phyloP scores from a whole-genome alignment of 2,113 vertebrate genomes.

The Anhinga anhinga region DNA sequence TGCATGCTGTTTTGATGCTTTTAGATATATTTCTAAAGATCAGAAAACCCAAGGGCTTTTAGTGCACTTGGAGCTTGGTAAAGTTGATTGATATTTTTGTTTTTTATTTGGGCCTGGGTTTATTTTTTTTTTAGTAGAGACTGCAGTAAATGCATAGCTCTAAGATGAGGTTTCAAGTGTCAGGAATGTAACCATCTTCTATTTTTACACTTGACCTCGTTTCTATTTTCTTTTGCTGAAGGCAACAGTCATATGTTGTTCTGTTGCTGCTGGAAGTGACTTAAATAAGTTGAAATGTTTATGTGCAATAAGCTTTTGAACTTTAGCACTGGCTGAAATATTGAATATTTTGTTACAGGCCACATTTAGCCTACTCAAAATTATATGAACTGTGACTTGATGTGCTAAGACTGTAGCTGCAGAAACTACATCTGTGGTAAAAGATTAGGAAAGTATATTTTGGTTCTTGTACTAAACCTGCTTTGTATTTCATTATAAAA shows the following conservation, averaged over 20 bases:
- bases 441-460: background rate
- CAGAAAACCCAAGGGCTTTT: background rate
- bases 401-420: background rate
- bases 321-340: background rate
- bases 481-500: background rate
- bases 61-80: background rate
- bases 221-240: conserved; percentile 59
- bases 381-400: background rate
- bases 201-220: conserved; percentile 66
- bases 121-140: background rate
- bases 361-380: background rate
- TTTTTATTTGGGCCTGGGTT: background rate
- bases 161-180: conserved; percentile 59
- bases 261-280: conserved; percentile 32
- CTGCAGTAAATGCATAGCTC: conserved; percentile 41
- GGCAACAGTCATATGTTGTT: conserved; percentile 41
- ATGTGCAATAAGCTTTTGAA: background rate
- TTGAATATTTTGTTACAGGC: background rate
- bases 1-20: background rate
- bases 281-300: conserved; percentile 24
- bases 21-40: background rate
- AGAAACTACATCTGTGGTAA: background rate
- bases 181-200: conserved; percentile 57
- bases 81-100: background rate
- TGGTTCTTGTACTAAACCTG: background rate